Conservation (phyloP, 1,140 invertebrate species). For the Carposina sasakii region DNA sequence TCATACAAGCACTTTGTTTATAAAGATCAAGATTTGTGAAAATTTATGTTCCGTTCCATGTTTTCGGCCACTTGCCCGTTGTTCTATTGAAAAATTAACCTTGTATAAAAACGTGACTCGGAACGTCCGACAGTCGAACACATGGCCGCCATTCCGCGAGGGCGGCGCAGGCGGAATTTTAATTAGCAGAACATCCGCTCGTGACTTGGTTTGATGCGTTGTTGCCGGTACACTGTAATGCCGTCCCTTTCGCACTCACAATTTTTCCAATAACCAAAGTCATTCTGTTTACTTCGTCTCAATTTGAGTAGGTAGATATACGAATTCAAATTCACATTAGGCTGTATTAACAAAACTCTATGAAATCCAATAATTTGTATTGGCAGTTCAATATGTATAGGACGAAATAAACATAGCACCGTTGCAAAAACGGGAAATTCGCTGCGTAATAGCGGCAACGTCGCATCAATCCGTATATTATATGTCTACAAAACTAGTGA, state of each 20-base stretch:
- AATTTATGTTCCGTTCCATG: slow-evolving; percentile 38
- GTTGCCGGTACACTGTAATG: slow-evolving; percentile 50
- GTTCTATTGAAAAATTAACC: slow-evolving; percentile 62
- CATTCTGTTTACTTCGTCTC: slow-evolving; percentile 32
- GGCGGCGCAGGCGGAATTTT: slow-evolving; percentile 72
- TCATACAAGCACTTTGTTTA: slow-evolving; percentile 44
- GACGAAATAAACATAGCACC: slow-evolving; percentile 47
- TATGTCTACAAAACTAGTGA: slow-evolving; percentile 57
- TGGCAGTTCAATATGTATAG: too few species aligned
- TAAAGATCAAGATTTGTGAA: slow-evolving; percentile 43
- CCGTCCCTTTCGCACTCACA: slow-evolving; percentile 43
- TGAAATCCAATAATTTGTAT: too few species aligned
- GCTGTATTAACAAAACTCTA: too few species aligned
- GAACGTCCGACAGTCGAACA: slow-evolving; percentile 67
- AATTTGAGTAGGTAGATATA: too few species aligned
- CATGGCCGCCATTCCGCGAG: slow-evolving; percentile 71
- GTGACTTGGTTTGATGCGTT: slow-evolving; percentile 57
- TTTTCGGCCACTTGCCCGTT: slow-evolving; percentile 42
- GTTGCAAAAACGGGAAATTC: slow-evolving; percentile 58
- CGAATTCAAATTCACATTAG: too few species aligned
- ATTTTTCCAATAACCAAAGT: too few species aligned
- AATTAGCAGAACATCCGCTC: slow-evolving; percentile 73
- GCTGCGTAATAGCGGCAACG: slow-evolving; percentile 57
- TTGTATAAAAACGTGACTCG: slow-evolving; percentile 69
- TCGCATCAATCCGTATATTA: slow-evolving; percentile 52